A percentile compares a stretch with the other conserved stretches of the same genome.
Conservation (phyloP, 1,140 invertebrate genomes). For the Ephestia elutella region DNA sequence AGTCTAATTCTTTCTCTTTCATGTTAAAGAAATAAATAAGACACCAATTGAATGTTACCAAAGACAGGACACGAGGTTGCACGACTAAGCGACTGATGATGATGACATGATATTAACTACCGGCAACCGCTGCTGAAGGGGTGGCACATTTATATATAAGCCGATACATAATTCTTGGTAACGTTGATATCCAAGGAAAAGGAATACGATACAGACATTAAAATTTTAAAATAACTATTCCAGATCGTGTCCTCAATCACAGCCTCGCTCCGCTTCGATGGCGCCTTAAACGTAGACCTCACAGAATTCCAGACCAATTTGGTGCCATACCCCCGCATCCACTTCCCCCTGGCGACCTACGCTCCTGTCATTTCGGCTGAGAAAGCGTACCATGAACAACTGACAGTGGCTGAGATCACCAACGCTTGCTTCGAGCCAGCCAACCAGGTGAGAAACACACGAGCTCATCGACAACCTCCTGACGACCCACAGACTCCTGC, state of each 20-base stretch:
- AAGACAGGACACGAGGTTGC: no score
- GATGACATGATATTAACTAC: no score
- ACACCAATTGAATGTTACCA: no score
- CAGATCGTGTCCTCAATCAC: slow-evolving; percentile 91
- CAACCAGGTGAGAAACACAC: slow-evolving; percentile 84
- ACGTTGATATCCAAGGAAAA: background rate
- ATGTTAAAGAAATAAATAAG: no score
- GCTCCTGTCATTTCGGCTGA: slow-evolving; percentile 86
- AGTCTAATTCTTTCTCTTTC: no score
- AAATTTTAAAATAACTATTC: background rate
- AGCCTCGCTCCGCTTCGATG: slow-evolving; percentile 89
- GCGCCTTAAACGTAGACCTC: slow-evolving; percentile 90
- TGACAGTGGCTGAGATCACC: slow-evolving; percentile 86
- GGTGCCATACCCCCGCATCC: slow-evolving; percentile 88
- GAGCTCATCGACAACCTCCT: no score
- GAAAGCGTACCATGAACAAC: slow-evolving; percentile 87
- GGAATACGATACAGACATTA: background rate
- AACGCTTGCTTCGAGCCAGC: slow-evolving; percentile 88
- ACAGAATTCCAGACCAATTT: slow-evolving; percentile 93
- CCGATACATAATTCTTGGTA: background rate
- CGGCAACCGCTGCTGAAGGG: no score
- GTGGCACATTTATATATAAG: no score
- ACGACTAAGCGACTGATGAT: no score
- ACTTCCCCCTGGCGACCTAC: slow-evolving; percentile 86
- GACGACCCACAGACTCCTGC: no score